These are phyloP conservation scores for Phyllotis vaccarum DNA, from an alignment of 2,797 vertebrate species.

Conservation along the genomic window DNA sequence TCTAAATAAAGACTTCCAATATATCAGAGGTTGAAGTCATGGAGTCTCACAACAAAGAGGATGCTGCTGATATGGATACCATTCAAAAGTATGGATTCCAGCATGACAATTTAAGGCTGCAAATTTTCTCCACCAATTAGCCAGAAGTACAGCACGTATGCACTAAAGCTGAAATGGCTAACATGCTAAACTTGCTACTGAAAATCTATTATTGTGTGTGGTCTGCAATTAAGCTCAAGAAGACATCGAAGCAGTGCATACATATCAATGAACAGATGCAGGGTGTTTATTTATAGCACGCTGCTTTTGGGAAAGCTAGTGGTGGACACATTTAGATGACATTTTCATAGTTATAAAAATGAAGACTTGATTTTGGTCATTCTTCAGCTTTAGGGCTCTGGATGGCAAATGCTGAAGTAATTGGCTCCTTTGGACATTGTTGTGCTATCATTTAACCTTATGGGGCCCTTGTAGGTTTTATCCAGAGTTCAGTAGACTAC, in stretches of 20 bases:
- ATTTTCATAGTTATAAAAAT: slow-evolving; percentile 89
- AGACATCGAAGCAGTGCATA: slow-evolving; percentile 54
- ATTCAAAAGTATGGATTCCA: slow-evolving; percentile 90
- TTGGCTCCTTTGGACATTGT: slow-evolving; percentile 57
- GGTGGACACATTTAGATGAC: slow-evolving; percentile 86
- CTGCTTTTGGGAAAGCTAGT: slow-evolving; percentile 83
- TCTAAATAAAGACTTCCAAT: slow-evolving; percentile 92
- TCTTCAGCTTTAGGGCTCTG: slow-evolving; percentile 80
- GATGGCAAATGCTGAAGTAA: slow-evolving; percentile 71
- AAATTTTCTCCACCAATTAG: slow-evolving; percentile 85
- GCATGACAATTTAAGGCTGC: slow-evolving; percentile 83
- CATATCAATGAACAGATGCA: slow-evolving; percentile 81
- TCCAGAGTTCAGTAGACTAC: slow-evolving; percentile 6
- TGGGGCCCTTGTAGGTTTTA: slow-evolving; percentile 15
- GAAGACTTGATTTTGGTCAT: slow-evolving; percentile 83
- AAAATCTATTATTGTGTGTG: slow-evolving; percentile 86
- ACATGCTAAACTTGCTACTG: slow-evolving; percentile 87
- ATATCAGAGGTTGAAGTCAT: slow-evolving; percentile 95
- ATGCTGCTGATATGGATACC: slow-evolving; percentile 96
- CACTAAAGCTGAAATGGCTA: slow-evolving; percentile 86
- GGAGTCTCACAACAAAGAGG: slow-evolving; percentile 92
- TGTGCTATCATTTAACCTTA: neutral
- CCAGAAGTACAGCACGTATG: slow-evolving; percentile 85
- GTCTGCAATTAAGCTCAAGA: slow-evolving; percentile 86
- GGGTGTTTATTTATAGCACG: slow-evolving; percentile 86